phyloP scores from a whole-genome alignment of 2,797 vertebrate species.

The Clarias laeviceps region DNA sequence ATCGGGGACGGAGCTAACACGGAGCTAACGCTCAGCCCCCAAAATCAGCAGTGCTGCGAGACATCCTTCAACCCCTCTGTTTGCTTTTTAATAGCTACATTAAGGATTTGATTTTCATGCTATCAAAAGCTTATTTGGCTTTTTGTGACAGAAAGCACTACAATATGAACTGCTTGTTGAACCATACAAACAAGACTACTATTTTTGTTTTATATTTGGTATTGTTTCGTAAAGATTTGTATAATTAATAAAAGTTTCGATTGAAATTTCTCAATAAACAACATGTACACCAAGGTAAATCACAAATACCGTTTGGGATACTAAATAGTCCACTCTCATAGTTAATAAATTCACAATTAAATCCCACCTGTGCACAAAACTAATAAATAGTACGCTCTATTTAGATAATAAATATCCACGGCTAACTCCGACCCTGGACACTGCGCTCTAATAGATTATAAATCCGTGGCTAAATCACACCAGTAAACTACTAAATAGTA shows the following conservation, averaged over 20 bases:
- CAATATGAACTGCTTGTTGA: not conserved
- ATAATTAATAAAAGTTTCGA: not conserved
- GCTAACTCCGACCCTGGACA: no score
- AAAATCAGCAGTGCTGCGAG: constrained; percentile 64
- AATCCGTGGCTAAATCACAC: no score
- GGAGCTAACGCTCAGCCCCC: constrained; percentile 70
- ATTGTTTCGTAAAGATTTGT: not conserved
- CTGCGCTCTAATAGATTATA: no score
- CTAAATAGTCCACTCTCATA: no score
- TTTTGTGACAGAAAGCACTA: not conserved
- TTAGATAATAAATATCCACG: no score
- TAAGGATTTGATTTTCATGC: not conserved
- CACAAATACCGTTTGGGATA: no score
- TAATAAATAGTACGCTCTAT: no score
- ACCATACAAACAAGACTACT: not conserved
- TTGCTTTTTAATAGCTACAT: constrained; percentile 33
- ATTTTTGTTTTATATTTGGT: not conserved
- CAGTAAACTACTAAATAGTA: no score
- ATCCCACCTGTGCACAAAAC: no score
- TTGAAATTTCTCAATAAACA: not conserved
- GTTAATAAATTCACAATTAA: no score
- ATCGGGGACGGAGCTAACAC: constrained; percentile 72
- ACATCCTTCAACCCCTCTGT: constrained; percentile 16
- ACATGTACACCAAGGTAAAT: not conserved
- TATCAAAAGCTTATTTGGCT: constrained; percentile 31